These are phyloP conservation scores for Chrysemys picta DNA, from an alignment of 2,113 vertebrate species.

Conservation along the genomic window DNA sequence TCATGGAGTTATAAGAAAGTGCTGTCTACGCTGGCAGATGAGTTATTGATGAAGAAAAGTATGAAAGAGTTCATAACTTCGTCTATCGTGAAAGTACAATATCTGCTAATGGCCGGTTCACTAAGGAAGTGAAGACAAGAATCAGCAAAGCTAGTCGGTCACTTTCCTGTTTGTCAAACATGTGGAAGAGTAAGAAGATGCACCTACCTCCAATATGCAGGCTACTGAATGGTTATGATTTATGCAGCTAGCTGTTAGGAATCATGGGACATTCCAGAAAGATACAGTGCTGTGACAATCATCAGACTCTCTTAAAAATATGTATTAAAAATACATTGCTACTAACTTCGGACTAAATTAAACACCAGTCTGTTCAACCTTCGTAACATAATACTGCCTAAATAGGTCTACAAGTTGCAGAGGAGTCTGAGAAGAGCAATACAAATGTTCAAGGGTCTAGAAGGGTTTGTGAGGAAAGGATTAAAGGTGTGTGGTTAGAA, in stretches of 20 bases:
- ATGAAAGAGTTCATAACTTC: no score
- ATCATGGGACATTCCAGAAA: slow-evolving; percentile 49
- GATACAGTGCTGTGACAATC: background rate
- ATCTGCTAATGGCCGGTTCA: no score
- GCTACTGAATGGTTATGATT: slow-evolving; percentile 37
- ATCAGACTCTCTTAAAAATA: slow-evolving; percentile 39
- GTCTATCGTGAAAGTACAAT: no score
- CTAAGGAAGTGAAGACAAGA: no score
- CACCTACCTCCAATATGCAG: background rate
- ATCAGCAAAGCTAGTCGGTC: no score
- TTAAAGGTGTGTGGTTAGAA: background rate
- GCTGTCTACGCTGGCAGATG: no score
- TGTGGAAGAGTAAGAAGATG: no score
- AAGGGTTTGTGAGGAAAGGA: slow-evolving; percentile 51
- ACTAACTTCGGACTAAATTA: slow-evolving; percentile 34
- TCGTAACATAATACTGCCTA: slow-evolving; percentile 35
- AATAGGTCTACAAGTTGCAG: slow-evolving; percentile 21
- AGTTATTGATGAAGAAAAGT: no score
- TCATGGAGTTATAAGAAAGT: no score
- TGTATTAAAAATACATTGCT: slow-evolving; percentile 64
- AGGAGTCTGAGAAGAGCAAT: slow-evolving; percentile 41
- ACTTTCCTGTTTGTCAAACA: no score
- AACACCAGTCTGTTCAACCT: slow-evolving; percentile 3
- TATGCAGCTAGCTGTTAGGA: slow-evolving; percentile 18
- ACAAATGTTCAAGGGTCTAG: slow-evolving; percentile 35